These are phyloP conservation scores for Tenualosa thibaudeaui DNA, from an alignment of 2,797 vertebrate species.

Conservation along the genomic window DNA sequence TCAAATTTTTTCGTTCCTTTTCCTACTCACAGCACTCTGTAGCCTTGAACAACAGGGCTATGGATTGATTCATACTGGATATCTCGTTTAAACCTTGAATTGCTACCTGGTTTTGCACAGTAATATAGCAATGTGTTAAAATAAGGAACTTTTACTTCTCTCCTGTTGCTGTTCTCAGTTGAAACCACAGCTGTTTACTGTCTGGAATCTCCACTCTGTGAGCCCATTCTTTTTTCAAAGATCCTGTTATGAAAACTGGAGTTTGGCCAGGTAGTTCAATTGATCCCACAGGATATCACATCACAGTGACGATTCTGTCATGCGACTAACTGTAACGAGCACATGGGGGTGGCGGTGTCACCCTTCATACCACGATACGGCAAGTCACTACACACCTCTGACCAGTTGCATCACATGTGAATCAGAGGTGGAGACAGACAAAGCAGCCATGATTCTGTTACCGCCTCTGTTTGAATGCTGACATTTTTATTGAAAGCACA, in stretches of 20 bases:
- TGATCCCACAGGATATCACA: neutral
- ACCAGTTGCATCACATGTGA: neutral
- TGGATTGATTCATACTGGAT: too few relatives aligned
- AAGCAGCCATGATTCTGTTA: neutral
- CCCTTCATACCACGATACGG: neutral
- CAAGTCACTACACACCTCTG: slow-evolving; percentile 9
- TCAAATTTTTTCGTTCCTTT: too few relatives aligned
- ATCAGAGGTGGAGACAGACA: neutral
- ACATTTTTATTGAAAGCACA: neutral
- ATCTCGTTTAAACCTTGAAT: neutral
- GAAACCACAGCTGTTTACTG: neutral
- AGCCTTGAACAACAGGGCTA: too few relatives aligned
- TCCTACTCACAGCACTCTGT: too few relatives aligned
- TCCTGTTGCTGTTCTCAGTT: neutral
- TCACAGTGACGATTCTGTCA: neutral
- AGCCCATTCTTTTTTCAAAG: neutral
- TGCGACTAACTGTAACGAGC: neutral
- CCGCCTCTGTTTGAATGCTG: neutral
- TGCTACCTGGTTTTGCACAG: neutral
- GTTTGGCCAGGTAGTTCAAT: neutral
- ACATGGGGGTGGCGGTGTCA: neutral
- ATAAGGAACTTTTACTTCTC: too few relatives aligned
- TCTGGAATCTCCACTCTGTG: neutral
- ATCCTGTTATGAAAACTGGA: neutral
- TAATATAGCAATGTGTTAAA: too few relatives aligned